Conservation (phyloP, 2,888 invertebrate species). For the Tenthredo notha region DNA sequence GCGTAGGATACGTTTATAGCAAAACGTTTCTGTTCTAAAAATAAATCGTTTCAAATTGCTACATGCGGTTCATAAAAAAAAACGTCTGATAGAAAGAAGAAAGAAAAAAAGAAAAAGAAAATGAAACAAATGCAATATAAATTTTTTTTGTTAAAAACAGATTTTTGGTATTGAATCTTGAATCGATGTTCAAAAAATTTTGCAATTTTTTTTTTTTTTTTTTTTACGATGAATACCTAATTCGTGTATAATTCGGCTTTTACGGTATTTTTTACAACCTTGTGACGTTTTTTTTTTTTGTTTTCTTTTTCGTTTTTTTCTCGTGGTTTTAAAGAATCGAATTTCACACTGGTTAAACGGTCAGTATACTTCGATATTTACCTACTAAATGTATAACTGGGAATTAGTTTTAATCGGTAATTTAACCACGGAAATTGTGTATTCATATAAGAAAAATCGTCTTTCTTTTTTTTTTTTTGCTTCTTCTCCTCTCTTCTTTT, state of each 20-base stretch:
- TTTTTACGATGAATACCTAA: not conserved
- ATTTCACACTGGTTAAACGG: not conserved
- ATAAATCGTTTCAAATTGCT: not conserved
- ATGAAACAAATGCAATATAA: not conserved
- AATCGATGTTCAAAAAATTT: not conserved
- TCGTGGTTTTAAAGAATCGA: not conserved
- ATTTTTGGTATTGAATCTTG: not conserved
- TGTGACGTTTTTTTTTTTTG: not conserved
- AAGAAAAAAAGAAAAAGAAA: not conserved
- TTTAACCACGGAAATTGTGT: not conserved
- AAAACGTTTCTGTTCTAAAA: not conserved
- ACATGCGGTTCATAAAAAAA: not conserved
- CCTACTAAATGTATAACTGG: not conserved
- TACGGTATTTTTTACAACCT: not conserved
- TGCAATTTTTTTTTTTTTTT: not conserved
- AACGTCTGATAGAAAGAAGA: not conserved
- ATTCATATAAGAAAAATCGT: not conserved
- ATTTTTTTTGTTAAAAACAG: no score
- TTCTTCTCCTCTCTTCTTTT: no score
- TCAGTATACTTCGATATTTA: not conserved
- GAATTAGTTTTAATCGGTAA: slow-evolving; percentile 4
- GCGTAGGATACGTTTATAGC: not conserved
- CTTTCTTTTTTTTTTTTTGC: no score
- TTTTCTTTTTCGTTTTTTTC: not conserved
- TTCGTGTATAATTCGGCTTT: not conserved